Conservation (phyloP, 2,113 vertebrate genomes). For the Podarcis raffonei region DNA sequence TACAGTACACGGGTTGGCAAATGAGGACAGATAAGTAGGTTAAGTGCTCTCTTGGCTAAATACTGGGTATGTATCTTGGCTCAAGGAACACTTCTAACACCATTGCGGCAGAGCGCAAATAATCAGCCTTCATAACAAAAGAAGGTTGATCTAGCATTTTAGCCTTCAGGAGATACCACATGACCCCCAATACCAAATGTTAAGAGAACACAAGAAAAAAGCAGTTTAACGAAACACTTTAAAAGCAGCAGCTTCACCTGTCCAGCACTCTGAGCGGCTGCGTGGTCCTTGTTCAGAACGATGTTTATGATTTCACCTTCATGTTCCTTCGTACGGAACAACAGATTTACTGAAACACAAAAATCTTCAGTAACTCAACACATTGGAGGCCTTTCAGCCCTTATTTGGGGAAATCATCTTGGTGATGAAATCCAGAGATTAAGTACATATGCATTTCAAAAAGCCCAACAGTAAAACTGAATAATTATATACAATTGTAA, state of each 20-base stretch:
- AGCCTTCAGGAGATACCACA: neutral
- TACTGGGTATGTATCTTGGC: neutral
- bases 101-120: too few species aligned
- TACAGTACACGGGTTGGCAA: neutral
- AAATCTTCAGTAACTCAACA: neutral
- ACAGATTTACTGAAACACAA: slow-evolving; percentile 58
- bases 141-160: neutral
- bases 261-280: slow-evolving; percentile 62
- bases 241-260: slow-evolving; percentile 55
- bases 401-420: neutral
- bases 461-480: neutral
- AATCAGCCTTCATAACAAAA: neutral
- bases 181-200: slow-evolving; percentile 6
- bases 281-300: slow-evolving; percentile 92
- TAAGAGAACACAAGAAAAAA: slow-evolving; percentile 50
- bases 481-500: neutral
- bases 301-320: slow-evolving; percentile 98
- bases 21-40: neutral
- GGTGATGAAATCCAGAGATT: neutral
- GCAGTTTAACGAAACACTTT: slow-evolving; percentile 16
- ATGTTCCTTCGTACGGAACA: slow-evolving; percentile 99
- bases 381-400: too few species aligned
- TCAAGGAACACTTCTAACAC: neutral
- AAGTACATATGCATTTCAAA: neutral
- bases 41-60: slow-evolving; percentile 6